Evolutionary conservation across 92 coral and sea anemone genomes (phyloP).

Genomic region (Epizoanthus ramosus): DNA sequence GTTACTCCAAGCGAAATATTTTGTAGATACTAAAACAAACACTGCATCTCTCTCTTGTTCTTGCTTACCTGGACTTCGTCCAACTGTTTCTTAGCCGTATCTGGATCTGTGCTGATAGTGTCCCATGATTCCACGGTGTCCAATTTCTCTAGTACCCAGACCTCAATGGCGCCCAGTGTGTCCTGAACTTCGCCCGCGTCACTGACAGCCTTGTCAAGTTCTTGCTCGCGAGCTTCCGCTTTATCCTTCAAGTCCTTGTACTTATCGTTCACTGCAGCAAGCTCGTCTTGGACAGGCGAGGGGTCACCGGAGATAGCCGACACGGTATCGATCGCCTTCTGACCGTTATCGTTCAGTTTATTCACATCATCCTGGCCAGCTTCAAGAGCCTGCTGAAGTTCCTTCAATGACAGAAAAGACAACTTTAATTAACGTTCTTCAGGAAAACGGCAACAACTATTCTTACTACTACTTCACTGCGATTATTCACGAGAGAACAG

Average conservation of each 20-base stretch:
- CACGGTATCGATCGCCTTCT: constrained; percentile 51
- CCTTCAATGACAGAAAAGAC: constrained; percentile 41
- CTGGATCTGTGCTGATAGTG: constrained; percentile 84
- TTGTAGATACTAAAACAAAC: not conserved
- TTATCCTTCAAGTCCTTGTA: constrained; percentile 66
- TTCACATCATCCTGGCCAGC: constrained; percentile 65
- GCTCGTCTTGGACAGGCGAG: constrained; percentile 69
- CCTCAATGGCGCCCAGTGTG: constrained; percentile 75
- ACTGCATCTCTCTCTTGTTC: not conserved
- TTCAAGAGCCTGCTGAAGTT: constrained; percentile 61
- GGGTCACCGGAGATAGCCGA: constrained; percentile 67
- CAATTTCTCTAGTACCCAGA: constrained; percentile 66
- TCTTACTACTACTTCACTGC: too few species aligned
- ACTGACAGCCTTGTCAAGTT: constrained; percentile 78
- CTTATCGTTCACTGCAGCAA: constrained; percentile 56
- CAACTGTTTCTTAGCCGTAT: constrained; percentile 85
- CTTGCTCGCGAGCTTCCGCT: constrained; percentile 67
- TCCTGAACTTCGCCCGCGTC: constrained; percentile 83
- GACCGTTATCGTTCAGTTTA: constrained; percentile 60
- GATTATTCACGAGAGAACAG: too few species aligned
- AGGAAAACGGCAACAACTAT: too few species aligned
- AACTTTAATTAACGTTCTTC: not conserved
- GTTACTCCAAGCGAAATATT: too few species aligned
- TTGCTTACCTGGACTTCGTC: constrained; percentile 64
- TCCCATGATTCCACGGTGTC: constrained; percentile 82